Conservation (phyloP, 2,113 vertebrate species). For the Oncorhynchus tshawytscha region DNA sequence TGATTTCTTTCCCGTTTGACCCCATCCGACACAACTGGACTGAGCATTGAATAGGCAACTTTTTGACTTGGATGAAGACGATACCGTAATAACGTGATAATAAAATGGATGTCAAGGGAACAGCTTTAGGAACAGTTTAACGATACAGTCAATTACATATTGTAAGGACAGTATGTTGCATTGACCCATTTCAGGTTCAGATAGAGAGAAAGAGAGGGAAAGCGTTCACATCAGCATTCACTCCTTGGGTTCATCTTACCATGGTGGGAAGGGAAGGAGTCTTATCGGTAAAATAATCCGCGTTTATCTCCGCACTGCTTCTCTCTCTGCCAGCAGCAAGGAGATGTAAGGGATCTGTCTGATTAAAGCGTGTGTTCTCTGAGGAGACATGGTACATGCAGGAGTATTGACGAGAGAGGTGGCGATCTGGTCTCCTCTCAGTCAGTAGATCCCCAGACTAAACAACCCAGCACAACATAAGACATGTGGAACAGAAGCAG, state of each 20-base stretch:
- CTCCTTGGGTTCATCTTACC: constrained; percentile 38
- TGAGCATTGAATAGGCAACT: no score
- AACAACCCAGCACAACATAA: background rate
- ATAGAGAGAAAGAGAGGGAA: background rate
- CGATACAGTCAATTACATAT: no score
- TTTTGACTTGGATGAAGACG: no score
- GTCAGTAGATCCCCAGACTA: constrained; percentile 9
- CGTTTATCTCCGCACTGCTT: constrained; percentile 37
- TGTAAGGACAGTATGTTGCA: background rate
- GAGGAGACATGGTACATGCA: constrained; percentile 29
- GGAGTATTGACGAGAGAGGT: constrained; percentile 44
- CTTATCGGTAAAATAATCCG: constrained; percentile 41
- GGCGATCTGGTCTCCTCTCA: constrained; percentile 25
- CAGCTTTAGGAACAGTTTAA: no score
- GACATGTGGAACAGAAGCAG: background rate
- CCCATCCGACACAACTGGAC: no score
- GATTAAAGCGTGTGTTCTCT: constrained; percentile 53
- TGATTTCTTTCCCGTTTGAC: background rate
- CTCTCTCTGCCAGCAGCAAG: constrained; percentile 11
- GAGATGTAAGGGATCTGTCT: constrained; percentile 51
- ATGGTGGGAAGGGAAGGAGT: constrained; percentile 21
- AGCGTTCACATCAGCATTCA: background rate
- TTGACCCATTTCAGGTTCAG: constrained; percentile 1
- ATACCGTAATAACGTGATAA: no score
- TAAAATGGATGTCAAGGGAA: no score